Base-by-base conservation (phyloP, 2,888 invertebrate species). In the Drosophila austrosaltans region DNA sequence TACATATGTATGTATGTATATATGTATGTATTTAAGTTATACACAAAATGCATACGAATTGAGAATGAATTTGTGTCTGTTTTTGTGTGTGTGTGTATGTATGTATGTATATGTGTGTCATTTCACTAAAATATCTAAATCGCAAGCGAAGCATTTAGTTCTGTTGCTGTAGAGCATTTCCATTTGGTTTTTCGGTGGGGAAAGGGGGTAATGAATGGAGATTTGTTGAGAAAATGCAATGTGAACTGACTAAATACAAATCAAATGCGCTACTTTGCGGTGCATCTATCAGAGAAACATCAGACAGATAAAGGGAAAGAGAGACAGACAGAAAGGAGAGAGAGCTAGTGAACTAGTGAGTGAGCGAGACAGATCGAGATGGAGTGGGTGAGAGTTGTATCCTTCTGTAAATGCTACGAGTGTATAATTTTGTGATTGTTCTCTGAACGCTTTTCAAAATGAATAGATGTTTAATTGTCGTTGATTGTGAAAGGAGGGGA, bases 141-240 rank as follows among this genome's bases (percentile, higher is more conserved):
- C 69, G 68, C 72, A 74, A 80, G 69, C 82, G 74, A 83, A 83
- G 82, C 82, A 79, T 44, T 69, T 56, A 54, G 56, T 54, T 66
- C 78, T 72, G 76, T 74, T 80, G 79, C 84, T 80, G 80, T 77
- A 79, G 82, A 72, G 80, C 77, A 82, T n/a, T 57, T 79, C 76
- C 69, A 60, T 65, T 67, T 60, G 57, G 44, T 66, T 72, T 16
- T 6, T 68, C 67, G 67, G 67, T 68, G 72, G 67, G 67, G 67
- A 42, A 25, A 10, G 44, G 44, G 20, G 20, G 20, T 10, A 48
- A 63, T 70, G 72, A 62, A 61, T 40, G 54, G 70, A 71, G 71
- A 72, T 56, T 66, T 66, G 16, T 58, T 64, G 66, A 53, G 71
- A 53, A 63, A 72, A 67, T 79, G 79, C 62, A 81, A 77, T 75